phyloP scores from a whole-genome alignment of 1,140 invertebrate genomes.

The Condylostylus longicornis region DNA sequence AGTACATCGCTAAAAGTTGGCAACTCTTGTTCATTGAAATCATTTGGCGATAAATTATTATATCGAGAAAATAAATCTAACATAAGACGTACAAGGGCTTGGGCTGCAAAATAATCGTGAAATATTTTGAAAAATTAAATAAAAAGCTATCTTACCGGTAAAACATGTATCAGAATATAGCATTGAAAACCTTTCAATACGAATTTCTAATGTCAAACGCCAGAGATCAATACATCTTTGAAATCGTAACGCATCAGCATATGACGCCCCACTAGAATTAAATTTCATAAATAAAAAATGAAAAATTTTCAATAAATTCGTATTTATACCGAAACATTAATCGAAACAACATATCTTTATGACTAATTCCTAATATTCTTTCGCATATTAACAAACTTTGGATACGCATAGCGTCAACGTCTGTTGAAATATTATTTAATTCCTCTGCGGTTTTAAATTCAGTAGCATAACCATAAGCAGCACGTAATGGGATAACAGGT shows the following conservation, averaged over 20 bases:
- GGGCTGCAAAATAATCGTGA: too few relatives aligned
- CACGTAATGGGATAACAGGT: conserved; percentile 38
- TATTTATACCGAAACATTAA: conserved; percentile 33
- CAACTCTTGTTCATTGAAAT: conserved; percentile 16
- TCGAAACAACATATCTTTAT: conserved; percentile 76
- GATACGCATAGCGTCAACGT: conserved; percentile 65
- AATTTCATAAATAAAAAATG: conserved; percentile 1
- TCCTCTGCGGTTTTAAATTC: conserved; percentile 60
- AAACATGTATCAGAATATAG: conserved; percentile 60
- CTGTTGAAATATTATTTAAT: conserved; percentile 50
- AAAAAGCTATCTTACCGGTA: too few relatives aligned
- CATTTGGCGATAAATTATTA: conserved; percentile 12
- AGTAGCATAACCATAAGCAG: conserved; percentile 44
- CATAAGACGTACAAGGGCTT: conserved; percentile 62
- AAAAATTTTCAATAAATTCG: not conserved
- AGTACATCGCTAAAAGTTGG: conserved; percentile 58
- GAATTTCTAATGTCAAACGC: conserved; percentile 60
- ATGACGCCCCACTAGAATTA: conserved; percentile 58
- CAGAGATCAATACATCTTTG: conserved; percentile 75
- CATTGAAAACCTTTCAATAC: conserved; percentile 62
- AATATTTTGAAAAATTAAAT: too few relatives aligned
- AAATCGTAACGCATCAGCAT: conserved; percentile 69
- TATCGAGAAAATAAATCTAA: conserved; percentile 58
- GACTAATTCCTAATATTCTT: conserved; percentile 59
- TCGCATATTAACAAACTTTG: conserved; percentile 72